Evolutionary conservation across 2,888 invertebrate species (phyloP).

Genomic region (Fragum whitleyi): DNA sequence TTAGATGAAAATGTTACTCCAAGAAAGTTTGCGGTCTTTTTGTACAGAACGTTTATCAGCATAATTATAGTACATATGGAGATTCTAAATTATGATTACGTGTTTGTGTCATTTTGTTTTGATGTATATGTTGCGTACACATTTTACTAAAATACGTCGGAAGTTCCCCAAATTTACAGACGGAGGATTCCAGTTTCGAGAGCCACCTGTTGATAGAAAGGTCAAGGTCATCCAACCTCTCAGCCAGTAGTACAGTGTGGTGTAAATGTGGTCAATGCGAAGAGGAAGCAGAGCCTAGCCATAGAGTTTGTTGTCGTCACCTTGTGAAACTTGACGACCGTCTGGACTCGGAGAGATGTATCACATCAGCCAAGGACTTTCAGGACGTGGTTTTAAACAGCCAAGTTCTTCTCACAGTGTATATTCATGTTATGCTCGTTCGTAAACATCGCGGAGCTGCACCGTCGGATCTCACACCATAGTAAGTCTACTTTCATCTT

Average conservation of each 20-base stretch:
- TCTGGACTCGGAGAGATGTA: conserved; percentile 66
- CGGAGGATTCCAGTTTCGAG: conserved; percentile 67
- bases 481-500: conserved; percentile 60
- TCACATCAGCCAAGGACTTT: conserved; percentile 68
- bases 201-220: conserved; percentile 68
- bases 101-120: conserved; percentile 10
- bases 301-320: conserved; percentile 69
- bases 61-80: too few relatives aligned
- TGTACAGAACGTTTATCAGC: too few relatives aligned
- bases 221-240: conserved; percentile 51
- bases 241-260: conserved; percentile 54
- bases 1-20: too few relatives aligned
- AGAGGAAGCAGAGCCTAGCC: conserved; percentile 53
- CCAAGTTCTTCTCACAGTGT: conserved; percentile 70
- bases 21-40: too few relatives aligned
- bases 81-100: too few relatives aligned
- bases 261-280: conserved; percentile 74
- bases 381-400: conserved; percentile 70
- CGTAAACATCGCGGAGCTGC: conserved; percentile 67
- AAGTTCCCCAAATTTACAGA: conserved; percentile 69
- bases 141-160: conserved; percentile 73
- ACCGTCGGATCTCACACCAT: conserved; percentile 65
- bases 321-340: conserved; percentile 67
- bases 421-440: conserved; percentile 72
- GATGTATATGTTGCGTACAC: conserved; percentile 31